Conservation (phyloP, 2,888 invertebrate genomes). For the Ophioninae sp. region DNA sequence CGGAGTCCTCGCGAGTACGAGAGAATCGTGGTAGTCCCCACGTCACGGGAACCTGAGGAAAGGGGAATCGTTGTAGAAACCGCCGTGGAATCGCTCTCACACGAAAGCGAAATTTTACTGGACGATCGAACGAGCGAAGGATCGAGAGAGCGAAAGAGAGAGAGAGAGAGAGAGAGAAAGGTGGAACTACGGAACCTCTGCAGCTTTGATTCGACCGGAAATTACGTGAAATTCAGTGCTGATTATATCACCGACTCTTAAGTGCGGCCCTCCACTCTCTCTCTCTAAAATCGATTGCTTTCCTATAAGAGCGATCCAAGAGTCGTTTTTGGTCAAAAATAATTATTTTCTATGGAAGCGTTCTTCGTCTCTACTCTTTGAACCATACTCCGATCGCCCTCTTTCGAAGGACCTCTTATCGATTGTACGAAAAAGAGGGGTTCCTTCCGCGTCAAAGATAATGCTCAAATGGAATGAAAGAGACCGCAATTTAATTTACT, state of each 20-base stretch:
- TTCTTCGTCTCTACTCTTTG: slow-evolving; percentile 18
- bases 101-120: slow-evolving; percentile 49
- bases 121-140: slow-evolving; percentile 40
- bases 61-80: slow-evolving; percentile 60
- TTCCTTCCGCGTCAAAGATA: slow-evolving; percentile 61
- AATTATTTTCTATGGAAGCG: slow-evolving; percentile 64
- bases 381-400: slow-evolving; percentile 53
- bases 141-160: slow-evolving; percentile 10
- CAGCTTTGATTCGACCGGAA: slow-evolving; percentile 70
- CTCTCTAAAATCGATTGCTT: slow-evolving; percentile 66
- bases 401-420: slow-evolving; percentile 61
- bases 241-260: slow-evolving; percentile 70
- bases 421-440: slow-evolving; percentile 58
- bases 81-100: slow-evolving; percentile 43
- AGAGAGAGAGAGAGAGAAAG: slow-evolving; percentile 20
- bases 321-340: slow-evolving; percentile 68
- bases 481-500: slow-evolving; percentile 60
- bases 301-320: slow-evolving; percentile 68
- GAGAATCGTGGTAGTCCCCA: slow-evolving; percentile 25
- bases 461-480: slow-evolving; percentile 65
- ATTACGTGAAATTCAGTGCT: slow-evolving; percentile 72
- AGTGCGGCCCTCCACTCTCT: slow-evolving; percentile 57
- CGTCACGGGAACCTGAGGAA: slow-evolving; percentile 34
- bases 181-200: slow-evolving; percentile 46
- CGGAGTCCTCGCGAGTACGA: slow-evolving; percentile 54